Evolutionary conservation across 2,113 vertebrate genomes (phyloP).

Genomic region (Meles meles): DNA sequence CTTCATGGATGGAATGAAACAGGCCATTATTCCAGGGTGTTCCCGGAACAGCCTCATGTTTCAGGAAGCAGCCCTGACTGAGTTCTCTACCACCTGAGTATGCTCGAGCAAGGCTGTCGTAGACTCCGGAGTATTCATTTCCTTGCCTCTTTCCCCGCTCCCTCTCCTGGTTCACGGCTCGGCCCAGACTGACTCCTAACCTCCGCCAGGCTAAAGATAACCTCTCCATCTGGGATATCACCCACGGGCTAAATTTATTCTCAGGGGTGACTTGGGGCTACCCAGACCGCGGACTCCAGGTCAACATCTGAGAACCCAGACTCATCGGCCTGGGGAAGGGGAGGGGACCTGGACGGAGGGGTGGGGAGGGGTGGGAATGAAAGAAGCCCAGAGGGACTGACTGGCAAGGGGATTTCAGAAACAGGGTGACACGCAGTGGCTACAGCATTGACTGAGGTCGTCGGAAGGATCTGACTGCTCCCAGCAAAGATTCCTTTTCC

Average conservation of each 20-base stretch:
- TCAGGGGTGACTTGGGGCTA: constrained; percentile 52
- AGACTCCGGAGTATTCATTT: neutral
- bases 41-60: constrained; percentile 56
- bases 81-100: neutral
- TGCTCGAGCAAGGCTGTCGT: neutral
- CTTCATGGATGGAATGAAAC: constrained; percentile 43
- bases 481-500: constrained; percentile 25
- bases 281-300: neutral
- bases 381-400: neutral
- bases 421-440: neutral
- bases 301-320: neutral
- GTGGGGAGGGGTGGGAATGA: neutral
- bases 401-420: neutral
- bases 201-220: constrained; percentile 69
- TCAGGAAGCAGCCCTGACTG: constrained; percentile 39
- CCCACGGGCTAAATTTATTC: constrained; percentile 57
- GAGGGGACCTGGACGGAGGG: too few species aligned
- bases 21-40: constrained; percentile 55
- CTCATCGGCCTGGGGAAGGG: neutral
- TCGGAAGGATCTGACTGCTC: neutral
- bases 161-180: neutral
- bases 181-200: constrained; percentile 29
- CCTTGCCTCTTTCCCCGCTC: neutral
- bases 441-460: neutral
- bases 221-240: constrained; percentile 33